These are phyloP conservation scores for Potamilus streckersoni DNA, from an alignment of 1,140 invertebrate genomes.

Conservation along the genomic window DNA sequence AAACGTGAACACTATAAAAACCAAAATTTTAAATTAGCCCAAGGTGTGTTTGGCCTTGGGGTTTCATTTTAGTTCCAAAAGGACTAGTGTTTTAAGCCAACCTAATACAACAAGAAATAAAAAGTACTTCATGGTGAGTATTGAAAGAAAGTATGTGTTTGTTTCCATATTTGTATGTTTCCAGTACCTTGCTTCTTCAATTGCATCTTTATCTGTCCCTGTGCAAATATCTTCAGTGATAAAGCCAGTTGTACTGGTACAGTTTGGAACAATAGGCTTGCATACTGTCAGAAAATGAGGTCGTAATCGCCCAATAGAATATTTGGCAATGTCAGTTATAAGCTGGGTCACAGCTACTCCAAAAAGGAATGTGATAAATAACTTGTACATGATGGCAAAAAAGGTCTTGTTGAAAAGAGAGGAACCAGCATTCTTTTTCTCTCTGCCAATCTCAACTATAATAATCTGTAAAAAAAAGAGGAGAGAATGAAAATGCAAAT, in stretches of 20 bases:
- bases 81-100: no score
- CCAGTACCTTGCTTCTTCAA: slow-evolving; percentile 45
- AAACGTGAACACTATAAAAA: no score
- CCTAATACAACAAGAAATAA: not conserved
- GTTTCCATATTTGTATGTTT: not conserved
- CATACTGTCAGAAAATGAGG: slow-evolving; percentile 88
- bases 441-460: no score
- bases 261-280: slow-evolving; percentile 24
- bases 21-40: no score
- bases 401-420: not conserved
- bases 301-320: slow-evolving; percentile 87
- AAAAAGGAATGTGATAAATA: slow-evolving; percentile 81
- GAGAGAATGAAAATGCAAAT: no score
- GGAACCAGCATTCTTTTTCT: no score
- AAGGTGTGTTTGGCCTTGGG: no score
- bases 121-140: not conserved
- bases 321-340: slow-evolving; percentile 91
- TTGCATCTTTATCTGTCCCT: slow-evolving; percentile 21
- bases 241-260: slow-evolving; percentile 22
- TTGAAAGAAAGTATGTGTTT: not conserved
- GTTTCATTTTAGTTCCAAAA: no score
- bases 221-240: slow-evolving; percentile 37
- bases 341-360: slow-evolving; percentile 79
- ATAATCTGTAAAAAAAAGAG: no score
- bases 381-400: slow-evolving; percentile 14